These are phyloP conservation scores for Halesus radiatus DNA, from an alignment of 1,140 invertebrate species.

Conservation along the genomic window DNA sequence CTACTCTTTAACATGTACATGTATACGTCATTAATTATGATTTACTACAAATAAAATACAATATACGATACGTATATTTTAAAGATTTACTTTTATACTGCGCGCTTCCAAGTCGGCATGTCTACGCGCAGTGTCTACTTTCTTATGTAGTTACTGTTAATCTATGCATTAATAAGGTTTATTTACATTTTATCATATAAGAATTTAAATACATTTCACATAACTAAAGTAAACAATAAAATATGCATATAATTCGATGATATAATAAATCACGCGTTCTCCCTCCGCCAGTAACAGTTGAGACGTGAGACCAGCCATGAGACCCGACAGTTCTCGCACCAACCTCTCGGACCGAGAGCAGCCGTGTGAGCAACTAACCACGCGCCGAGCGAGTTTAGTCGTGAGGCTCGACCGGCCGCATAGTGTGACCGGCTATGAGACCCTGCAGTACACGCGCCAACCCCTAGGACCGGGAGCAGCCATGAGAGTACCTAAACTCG, in stretches of 20 bases:
- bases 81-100: slow-evolving; percentile 46
- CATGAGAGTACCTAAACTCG: background rate
- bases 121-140: slow-evolving; percentile 44
- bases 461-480: no score
- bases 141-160: background rate
- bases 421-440: no score
- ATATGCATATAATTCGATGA: slow-evolving; percentile 55
- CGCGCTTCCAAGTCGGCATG: slow-evolving; percentile 39
- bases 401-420: background rate
- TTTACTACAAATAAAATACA: slow-evolving; percentile 55
- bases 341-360: no score
- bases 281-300: background rate
- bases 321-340: no score
- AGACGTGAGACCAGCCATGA: no score
- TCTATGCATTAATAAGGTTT: slow-evolving; percentile 36
- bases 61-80: slow-evolving; percentile 57
- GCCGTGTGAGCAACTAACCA: no score
- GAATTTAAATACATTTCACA: slow-evolving; percentile 54
- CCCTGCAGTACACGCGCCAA: no score
- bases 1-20: slow-evolving; percentile 56
- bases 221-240: slow-evolving; percentile 52
- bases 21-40: slow-evolving; percentile 54
- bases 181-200: slow-evolving; percentile 48
- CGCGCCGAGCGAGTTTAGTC: background rate
- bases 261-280: slow-evolving; percentile 31